Conservation (phyloP, 2,888 invertebrate species). For the Agriopis leucophaearia region DNA sequence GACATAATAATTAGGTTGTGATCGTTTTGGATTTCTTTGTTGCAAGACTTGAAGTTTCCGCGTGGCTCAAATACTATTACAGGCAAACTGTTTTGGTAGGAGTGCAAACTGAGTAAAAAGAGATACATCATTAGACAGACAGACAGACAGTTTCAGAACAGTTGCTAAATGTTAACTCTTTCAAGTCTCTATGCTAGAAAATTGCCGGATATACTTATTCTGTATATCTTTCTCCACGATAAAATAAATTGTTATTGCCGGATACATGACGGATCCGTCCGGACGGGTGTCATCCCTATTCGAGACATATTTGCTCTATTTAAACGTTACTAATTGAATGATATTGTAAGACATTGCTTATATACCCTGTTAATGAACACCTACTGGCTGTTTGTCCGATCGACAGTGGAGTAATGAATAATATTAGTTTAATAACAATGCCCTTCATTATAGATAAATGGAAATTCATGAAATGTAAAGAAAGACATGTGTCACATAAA, state of each 20-base stretch:
- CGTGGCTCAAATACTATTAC: too few species aligned
- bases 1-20: too few species aligned
- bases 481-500: neutral
- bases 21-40: too few species aligned
- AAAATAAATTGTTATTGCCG: neutral
- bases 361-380: constrained; percentile 25
- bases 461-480: neutral
- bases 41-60: too few species aligned
- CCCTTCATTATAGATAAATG: constrained; percentile 41
- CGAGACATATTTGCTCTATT: constrained; percentile 33
- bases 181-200: too few species aligned
- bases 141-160: too few species aligned
- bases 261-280: neutral
- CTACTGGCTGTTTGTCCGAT: constrained; percentile 13
- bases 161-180: too few species aligned
- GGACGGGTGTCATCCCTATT: neutral
- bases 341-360: constrained; percentile 43
- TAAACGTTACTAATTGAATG: constrained; percentile 48
- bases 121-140: too few species aligned
- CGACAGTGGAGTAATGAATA: constrained; percentile 25
- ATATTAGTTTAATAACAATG: constrained; percentile 47
- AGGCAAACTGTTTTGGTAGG: too few species aligned
- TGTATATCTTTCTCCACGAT: too few species aligned
- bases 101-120: too few species aligned
- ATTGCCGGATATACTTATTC: too few species aligned